These are phyloP conservation scores for Scelioninae gen. 2 DNA, from an alignment of 2,888 invertebrate species.

Conservation along the genomic window DNA sequence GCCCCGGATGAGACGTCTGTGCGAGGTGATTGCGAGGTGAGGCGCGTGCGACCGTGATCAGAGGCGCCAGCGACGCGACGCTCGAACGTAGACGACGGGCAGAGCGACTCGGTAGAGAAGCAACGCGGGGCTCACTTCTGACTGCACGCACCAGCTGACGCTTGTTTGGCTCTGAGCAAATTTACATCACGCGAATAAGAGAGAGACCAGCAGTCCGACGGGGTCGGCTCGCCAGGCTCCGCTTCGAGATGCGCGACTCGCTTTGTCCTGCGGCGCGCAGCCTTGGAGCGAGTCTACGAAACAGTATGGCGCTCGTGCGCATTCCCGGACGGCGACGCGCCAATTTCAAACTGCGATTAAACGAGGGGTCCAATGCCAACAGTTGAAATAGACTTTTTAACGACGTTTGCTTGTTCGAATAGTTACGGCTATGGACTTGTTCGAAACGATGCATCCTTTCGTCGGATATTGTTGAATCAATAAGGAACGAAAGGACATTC, in stretches of 20 bases:
- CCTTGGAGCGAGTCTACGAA: conserved; percentile 60
- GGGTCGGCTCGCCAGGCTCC: conserved; percentile 62
- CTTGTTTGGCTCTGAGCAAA: conserved; percentile 73
- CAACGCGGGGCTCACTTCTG: conserved; percentile 63
- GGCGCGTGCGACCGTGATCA: conserved; percentile 42
- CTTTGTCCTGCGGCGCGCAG: conserved; percentile 43
- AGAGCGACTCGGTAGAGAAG: conserved; percentile 37
- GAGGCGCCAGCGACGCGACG: conserved; percentile 15
- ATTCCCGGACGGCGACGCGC: background rate
- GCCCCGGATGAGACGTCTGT: conserved; percentile 64
- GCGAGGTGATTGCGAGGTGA: conserved; percentile 62
- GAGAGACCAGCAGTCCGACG: conserved; percentile 64
- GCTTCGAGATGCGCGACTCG: conserved; percentile 50
- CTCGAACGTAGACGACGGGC: conserved; percentile 61
- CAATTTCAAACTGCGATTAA: background rate
- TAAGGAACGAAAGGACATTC: too few species aligned
- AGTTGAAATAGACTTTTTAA: too few species aligned
- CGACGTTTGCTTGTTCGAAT: too few species aligned
- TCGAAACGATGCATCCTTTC: too few species aligned
- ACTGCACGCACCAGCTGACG: conserved; percentile 73
- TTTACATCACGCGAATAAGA: conserved; percentile 71
- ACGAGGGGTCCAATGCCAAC: too few species aligned
- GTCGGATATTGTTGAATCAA: too few species aligned
- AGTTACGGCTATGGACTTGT: too few species aligned
- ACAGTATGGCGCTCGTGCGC: conserved; percentile 4